Percentiles rank a stretch among this genome's conserved stretches.
Evolutionary conservation across 92 coral and sea anemone species (phyloP).

Genomic region (Phenganax marumi): DNA sequence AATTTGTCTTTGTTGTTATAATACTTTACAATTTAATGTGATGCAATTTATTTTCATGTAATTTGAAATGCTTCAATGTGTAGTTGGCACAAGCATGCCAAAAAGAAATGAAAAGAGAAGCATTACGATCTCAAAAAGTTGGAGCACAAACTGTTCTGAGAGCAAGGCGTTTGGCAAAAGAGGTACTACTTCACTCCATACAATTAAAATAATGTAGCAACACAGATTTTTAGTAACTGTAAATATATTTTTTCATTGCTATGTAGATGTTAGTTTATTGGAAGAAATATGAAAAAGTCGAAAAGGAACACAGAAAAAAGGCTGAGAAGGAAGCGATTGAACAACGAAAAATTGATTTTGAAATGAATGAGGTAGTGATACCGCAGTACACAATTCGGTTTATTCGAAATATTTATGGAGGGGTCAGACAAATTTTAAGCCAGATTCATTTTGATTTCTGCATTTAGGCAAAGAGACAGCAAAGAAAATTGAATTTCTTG

Average conservation of each 20-base stretch:
- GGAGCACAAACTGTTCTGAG: conserved; percentile 86
- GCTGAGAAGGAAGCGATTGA: conserved; percentile 99
- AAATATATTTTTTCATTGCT: neutral
- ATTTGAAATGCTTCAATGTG: neutral
- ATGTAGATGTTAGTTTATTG: conserved; percentile 90
- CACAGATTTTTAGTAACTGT: neutral
- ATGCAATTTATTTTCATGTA: neutral
- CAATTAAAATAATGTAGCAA: neutral
- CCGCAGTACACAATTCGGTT: neutral
- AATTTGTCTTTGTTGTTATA: too few species aligned
- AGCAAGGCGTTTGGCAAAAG: conserved; percentile 86
- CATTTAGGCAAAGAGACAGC: conserved; percentile 89
- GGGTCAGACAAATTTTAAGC: neutral
- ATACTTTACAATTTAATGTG: neutral
- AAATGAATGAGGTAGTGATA: conserved; percentile 75
- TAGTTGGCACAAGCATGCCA: conserved; percentile 97
- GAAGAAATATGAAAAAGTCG: conserved; percentile 98
- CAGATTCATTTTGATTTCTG: neutral
- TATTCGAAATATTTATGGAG: neutral
- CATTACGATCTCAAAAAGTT: conserved; percentile 88
- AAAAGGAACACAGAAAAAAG: conserved; percentile 94
- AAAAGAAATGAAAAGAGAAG: conserved; percentile 95
- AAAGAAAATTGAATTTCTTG: conserved; percentile 88
- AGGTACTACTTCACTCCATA: conserved; percentile 46
- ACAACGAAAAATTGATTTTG: conserved; percentile 96